These are phyloP conservation scores for Schrankia costaestrigalis DNA, from an alignment of 2,888 invertebrate species.

Conservation along the genomic window DNA sequence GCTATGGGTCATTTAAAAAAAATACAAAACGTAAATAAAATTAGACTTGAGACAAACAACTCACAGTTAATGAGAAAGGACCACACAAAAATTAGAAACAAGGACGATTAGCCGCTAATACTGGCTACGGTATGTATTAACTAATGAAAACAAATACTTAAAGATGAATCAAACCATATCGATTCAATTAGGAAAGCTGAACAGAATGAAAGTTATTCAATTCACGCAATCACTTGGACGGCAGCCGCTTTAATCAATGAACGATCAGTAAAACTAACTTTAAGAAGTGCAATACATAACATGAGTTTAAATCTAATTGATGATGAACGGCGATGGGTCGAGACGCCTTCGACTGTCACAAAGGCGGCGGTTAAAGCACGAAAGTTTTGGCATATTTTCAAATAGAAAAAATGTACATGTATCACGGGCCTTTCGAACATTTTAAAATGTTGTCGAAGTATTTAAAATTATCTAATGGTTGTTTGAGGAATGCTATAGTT, in stretches of 20 bases:
- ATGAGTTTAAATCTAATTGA: conserved; percentile 49
- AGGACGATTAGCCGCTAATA: conserved; percentile 26
- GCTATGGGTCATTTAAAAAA: too few species aligned
- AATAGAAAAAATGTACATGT: conserved; percentile 17
- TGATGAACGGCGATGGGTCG: conserved; percentile 33
- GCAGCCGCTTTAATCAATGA: conserved; percentile 48
- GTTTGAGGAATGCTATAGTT: conserved; percentile 31
- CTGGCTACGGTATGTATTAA: conserved; percentile 30
- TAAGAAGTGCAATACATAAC: conserved; percentile 48
- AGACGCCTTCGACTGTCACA: conserved; percentile 37
- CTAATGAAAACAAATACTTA: conserved; percentile 60
- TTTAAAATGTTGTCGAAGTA: conserved; percentile 35
- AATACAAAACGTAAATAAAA: not conserved
- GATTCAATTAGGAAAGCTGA: conserved; percentile 57
- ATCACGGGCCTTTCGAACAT: conserved; percentile 33
- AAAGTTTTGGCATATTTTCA: conserved; percentile 35
- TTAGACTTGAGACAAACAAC: conserved; percentile 10
- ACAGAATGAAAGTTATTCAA: conserved; percentile 53
- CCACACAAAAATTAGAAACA: conserved; percentile 16
- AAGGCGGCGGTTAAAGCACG: conserved; percentile 47
- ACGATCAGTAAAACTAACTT: conserved; percentile 34
- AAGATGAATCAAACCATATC: conserved; percentile 46
- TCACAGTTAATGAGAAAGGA: conserved; percentile 11
- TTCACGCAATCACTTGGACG: conserved; percentile 42
- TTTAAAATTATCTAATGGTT: conserved; percentile 39